Conservation (phyloP, 2,888 invertebrate genomes). For the Therioaphis trifolii region DNA sequence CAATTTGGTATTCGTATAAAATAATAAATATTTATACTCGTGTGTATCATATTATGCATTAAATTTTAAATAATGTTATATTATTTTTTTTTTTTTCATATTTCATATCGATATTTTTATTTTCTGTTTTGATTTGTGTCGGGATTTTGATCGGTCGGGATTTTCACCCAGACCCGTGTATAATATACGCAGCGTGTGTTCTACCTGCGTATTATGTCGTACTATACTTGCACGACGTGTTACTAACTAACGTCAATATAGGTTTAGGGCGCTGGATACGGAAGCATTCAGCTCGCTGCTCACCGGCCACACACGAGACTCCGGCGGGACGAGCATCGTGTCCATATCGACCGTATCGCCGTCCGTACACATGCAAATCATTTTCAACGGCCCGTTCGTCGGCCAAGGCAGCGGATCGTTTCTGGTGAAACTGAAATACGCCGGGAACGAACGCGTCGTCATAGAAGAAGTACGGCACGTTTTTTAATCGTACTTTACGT, state of each 20-base stretch:
- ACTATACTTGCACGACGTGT: not conserved
- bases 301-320: conserved; percentile 71
- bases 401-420: conserved; percentile 74
- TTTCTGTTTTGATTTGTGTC: no score
- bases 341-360: conserved; percentile 82
- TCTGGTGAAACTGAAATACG: conserved; percentile 77
- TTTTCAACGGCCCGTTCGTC: conserved; percentile 80
- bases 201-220: no score
- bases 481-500: no score
- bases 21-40: no score
- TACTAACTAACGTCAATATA: conserved; percentile 66
- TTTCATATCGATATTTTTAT: no score
- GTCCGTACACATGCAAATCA: conserved; percentile 81
- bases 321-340: conserved; percentile 84
- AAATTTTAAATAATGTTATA: no score
- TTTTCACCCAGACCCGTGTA: no score
- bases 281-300: conserved; percentile 86
- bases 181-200: no score
- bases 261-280: conserved; percentile 80
- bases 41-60: no score
- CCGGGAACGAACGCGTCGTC: conserved; percentile 79
- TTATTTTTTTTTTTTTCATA: no score
- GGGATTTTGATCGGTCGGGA: no score
- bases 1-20: no score
- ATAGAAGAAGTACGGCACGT: conserved; percentile 76